Evolutionary conservation across 1,140 invertebrate genomes (phyloP).

Genomic region (Agraylea sexmaculata): DNA sequence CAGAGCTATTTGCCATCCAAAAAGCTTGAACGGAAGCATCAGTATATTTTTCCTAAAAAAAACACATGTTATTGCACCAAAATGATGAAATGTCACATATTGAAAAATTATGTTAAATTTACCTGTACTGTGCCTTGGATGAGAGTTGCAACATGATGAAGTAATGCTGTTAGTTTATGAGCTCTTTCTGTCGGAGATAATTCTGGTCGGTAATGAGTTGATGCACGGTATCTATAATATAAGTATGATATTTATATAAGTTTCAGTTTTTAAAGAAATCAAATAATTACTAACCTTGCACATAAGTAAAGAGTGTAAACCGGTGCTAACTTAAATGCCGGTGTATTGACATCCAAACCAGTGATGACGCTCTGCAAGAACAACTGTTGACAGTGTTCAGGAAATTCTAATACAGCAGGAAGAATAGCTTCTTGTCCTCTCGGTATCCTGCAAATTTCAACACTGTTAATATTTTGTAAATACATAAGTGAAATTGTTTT

Average conservation of each 20-base stretch:
- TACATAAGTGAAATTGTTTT: not conserved
- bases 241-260: constrained; percentile 1
- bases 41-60: constrained; percentile 60
- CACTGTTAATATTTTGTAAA: not conserved
- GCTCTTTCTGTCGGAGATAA: constrained; percentile 82
- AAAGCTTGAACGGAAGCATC: constrained; percentile 79
- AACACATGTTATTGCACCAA: constrained; percentile 3
- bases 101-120: constrained; percentile 8
- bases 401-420: constrained; percentile 87
- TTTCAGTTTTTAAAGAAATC: no score
- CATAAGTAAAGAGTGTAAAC: constrained; percentile 93
- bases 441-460: constrained; percentile 24
- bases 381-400: constrained; percentile 85
- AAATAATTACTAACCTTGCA: constrained; percentile 42
- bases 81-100: no score
- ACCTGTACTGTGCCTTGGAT: constrained; percentile 75
- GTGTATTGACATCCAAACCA: constrained; percentile 72
- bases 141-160: constrained; percentile 80
- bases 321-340: constrained; percentile 80
- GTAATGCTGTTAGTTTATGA: constrained; percentile 74
- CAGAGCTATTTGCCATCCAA: constrained; percentile 94
- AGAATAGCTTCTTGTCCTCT: constrained; percentile 78
- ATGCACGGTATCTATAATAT: constrained; percentile 65
- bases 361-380: constrained; percentile 80
- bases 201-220: constrained; percentile 86